phyloP scores from a whole-genome alignment of 2,888 invertebrate species.

The Xylota segnis region DNA sequence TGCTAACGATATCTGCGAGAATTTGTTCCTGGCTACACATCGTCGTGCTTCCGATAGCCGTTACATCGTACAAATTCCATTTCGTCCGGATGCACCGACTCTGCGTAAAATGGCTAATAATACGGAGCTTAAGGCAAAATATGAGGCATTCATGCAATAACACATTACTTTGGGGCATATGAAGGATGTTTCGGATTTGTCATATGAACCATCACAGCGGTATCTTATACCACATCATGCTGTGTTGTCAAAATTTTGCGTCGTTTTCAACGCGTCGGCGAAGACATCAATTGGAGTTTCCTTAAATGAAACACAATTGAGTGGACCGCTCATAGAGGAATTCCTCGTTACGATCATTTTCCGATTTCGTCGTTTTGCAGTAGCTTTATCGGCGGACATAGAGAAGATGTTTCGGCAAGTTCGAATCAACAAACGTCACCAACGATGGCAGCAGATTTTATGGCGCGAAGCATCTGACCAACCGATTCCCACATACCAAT shows the following conservation, averaged over 20 bases:
- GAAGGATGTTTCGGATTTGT: conserved; percentile 8
- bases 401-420: conserved; percentile 77
- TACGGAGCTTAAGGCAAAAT: conserved; percentile 13
- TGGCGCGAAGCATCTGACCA: conserved; percentile 70
- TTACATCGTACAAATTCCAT: conserved; percentile 20
- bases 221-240: conserved; percentile 24
- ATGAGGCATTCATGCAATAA: conserved; percentile 15
- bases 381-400: conserved; percentile 76
- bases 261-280: conserved; percentile 24
- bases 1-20: conserved; percentile 14
- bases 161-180: conserved; percentile 30
- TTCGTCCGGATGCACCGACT: conserved; percentile 13
- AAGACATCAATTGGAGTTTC: conserved; percentile 38
- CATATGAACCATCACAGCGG: conserved; percentile 5
- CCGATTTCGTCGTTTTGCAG: conserved; percentile 67
- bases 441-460: conserved; percentile 75
- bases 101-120: conserved; percentile 30
- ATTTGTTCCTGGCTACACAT: conserved; percentile 22
- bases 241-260: conserved; percentile 23
- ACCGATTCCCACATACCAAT: conserved; percentile 68
- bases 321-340: conserved; percentile 38
- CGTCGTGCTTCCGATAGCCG: conserved; percentile 1
- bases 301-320: conserved; percentile 26
- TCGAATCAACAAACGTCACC: conserved; percentile 64
- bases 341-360: conserved; percentile 61